Evolutionary conservation across 1,140 invertebrate species (phyloP), one percentile per base, ranked within the genome.

Genomic region (Procambarus clarkii): DNA sequence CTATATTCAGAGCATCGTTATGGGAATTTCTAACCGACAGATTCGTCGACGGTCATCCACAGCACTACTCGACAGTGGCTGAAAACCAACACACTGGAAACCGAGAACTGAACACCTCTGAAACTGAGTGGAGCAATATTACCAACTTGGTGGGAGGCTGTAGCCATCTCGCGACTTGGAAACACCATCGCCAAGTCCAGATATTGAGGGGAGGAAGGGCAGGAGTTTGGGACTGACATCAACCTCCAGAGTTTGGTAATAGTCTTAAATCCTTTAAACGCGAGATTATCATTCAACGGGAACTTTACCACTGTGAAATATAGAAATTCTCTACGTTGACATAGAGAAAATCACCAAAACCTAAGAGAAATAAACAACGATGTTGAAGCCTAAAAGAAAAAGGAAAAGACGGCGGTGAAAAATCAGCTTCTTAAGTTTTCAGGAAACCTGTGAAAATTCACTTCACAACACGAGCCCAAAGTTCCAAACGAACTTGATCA

Each of bases 121-220:
- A 54, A 50, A 80, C 79, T 80, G 79, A 50, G 11, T 54, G 79
- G 15, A 54, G 79, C 79, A 80, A 80, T 80, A 80, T 80, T n/a
- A 54, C 46, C 79, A 80, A 80, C 79, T 80, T 80, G 34, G 79
- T 34, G 34, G 34, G 34, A 34, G 34, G 11, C 13, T 2, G 45
- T 24, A 24, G 46, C 54, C 9, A 80, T 54, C 46, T 34, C 79
- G 9, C 46, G 79, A 80, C 79, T 80, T 80, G 46, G 79, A 50
- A 80, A 50, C 79, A 54, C 11, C 54, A 80, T 80, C 79, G 44
- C 21, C 45, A 34, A 34, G 34, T 34, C 34, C 1, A 34, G 34
- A 34, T 34, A 34, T 34, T 34, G 34, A 34, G 34, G 34, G 34
- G 34, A 34, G 34, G 34, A 34, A 34, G 34, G 34, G 34, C 79